phyloP scores from a whole-genome alignment of 2,113 vertebrate species.

The Scatophagus argus region DNA sequence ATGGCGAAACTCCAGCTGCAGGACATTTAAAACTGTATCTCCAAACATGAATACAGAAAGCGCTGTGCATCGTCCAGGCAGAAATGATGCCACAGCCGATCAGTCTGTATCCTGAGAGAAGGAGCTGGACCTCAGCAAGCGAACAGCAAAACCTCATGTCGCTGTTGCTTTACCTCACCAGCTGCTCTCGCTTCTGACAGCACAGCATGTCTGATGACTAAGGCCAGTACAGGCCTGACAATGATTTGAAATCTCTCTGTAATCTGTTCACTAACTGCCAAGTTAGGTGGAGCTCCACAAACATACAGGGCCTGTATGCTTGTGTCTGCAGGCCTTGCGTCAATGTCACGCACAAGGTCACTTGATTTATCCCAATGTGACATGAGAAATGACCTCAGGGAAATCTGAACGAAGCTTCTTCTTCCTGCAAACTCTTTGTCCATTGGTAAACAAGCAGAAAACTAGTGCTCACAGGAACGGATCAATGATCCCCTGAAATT shows the following conservation, averaged over 20 bases:
- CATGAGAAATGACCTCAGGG: constrained; percentile 17
- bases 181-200: constrained; percentile 43
- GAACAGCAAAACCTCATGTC: constrained; percentile 25
- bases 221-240: constrained; percentile 30
- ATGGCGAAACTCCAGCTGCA: neutral
- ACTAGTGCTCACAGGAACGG: neutral
- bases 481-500: neutral
- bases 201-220: constrained; percentile 48
- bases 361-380: constrained; percentile 22
- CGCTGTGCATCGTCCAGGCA: neutral
- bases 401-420: neutral
- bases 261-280: constrained; percentile 35
- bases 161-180: constrained; percentile 37
- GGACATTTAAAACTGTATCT: constrained; percentile 12
- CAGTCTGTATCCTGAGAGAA: constrained; percentile 26
- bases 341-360: constrained; percentile 27
- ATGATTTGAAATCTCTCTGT: constrained; percentile 43
- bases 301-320: constrained; percentile 19
- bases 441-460: neutral
- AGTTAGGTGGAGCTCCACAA: constrained; percentile 9
- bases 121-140: constrained; percentile 2
- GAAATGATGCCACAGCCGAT: constrained; percentile 22
- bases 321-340: neutral
- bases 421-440: constrained; percentile 4
- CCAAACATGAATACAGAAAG: neutral